Evolutionary conservation across 2,797 vertebrate species (phyloP).

Genomic region (Clarias laeviceps): DNA sequence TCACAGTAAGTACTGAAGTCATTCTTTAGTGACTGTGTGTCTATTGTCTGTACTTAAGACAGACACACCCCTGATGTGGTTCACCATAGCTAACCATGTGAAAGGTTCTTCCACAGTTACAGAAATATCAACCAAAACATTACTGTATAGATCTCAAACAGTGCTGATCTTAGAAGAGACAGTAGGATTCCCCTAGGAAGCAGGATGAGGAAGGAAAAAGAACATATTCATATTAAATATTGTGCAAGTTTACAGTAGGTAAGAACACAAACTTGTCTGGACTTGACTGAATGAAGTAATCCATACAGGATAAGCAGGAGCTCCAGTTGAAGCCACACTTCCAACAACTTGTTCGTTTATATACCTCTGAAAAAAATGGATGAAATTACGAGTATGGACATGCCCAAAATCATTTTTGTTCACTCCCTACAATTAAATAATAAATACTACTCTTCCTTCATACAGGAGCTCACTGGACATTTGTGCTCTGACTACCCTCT

Average conservation of each 20-base stretch:
- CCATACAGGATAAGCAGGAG: conserved; percentile 46
- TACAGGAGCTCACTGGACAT: conserved; percentile 86
- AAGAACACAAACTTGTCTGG: conserved; percentile 62
- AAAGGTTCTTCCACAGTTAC: conserved; percentile 25
- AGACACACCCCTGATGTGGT: conserved; percentile 24
- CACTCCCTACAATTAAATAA: background rate
- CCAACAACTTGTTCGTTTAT: conserved; percentile 23
- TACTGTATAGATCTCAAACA: conserved; percentile 11
- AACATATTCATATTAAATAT: conserved; percentile 56
- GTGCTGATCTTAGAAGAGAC: conserved; percentile 34
- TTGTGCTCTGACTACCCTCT: conserved; percentile 86
- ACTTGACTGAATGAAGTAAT: conserved; percentile 60
- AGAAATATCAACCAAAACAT: background rate
- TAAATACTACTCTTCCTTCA: background rate
- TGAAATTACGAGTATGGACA: background rate
- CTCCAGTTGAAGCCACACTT: conserved; percentile 26
- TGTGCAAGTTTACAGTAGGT: conserved; percentile 66
- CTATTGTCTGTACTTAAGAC: conserved; percentile 50
- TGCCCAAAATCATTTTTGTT: background rate
- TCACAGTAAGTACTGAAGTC: conserved; percentile 62
- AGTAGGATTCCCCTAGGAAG: conserved; percentile 52
- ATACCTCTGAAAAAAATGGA: background rate
- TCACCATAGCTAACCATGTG: conserved; percentile 35
- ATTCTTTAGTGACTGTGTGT: conserved; percentile 27
- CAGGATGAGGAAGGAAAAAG: conserved; percentile 62